Base-by-base conservation (phyloP, 2,113 vertebrate species). In the Pungitius pungitius region DNA sequence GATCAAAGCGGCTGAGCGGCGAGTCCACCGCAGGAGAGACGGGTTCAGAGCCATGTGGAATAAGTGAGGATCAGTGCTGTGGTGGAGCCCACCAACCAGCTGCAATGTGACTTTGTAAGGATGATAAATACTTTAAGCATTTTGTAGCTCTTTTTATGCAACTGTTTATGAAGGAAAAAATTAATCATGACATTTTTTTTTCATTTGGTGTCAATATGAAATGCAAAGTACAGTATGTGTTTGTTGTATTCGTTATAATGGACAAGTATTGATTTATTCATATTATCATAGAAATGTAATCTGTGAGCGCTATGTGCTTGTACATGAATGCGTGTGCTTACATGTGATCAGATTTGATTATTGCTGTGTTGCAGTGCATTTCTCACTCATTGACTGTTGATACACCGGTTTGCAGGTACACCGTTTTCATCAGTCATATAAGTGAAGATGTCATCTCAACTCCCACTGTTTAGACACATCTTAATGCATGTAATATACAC, bases 11-110 rank as follows among this genome's bases (percentile, higher is more conserved):
- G 66, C 77, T 82, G 39, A 67, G 75, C 63, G 42, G 87, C 78
- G 52, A 72, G 81, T 80, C 76, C 83, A 60, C 87, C 69, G 13
- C 85, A 77, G 86, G 82, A 88, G 69, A 58, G 84, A 58, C 63
- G 33, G 65, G 86, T 87, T 88, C 84, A 88, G 69, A 88, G 82
- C 74, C 69, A 82, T 69, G 79, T 49, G 86, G 75, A 85, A 85
- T 86, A 83, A 80, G 62, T 62, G 87, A 82, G 80, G 85, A 92
- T 92, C 91, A 90, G 83, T 75, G 86, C 78, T 67, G 81, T 77
- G 80, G 80, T 35, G 59, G 57, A 84, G 56, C 60, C 71, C 1
- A 66, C 45, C 81, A 70, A 61, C 87, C 45, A 24, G 35, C 40
- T 47, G 47, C 65, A 77, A 87, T 84, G 49, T 60, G 69, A 85